A percentile compares a stretch with the other conserved stretches of the same genome.
Conservation (phyloP, 2,113 vertebrate species). For the Conger conger region DNA sequence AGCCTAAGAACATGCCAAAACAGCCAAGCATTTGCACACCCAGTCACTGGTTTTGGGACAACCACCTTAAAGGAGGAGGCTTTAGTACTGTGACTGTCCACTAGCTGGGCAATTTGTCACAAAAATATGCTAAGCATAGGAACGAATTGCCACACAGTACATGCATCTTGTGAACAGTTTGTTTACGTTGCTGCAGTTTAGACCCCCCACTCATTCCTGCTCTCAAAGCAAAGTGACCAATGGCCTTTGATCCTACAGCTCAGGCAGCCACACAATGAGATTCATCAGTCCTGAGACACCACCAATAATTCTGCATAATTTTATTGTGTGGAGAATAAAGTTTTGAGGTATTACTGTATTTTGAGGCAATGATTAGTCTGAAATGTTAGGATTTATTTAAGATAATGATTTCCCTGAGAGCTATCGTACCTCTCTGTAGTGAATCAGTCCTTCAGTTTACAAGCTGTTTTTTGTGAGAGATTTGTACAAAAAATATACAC, state of each 20-base stretch:
- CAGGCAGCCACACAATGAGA: neutral
- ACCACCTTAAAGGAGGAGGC: neutral
- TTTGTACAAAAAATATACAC: neutral
- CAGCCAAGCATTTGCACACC: neutral
- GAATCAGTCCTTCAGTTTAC: neutral
- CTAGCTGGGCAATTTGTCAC: neutral
- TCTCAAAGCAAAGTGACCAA: neutral
- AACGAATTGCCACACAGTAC: too few species aligned
- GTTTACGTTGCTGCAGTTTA: too few species aligned
- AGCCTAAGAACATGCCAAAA: neutral
- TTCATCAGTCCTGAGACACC: neutral
- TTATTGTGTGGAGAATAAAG: slow-evolving; percentile 17
- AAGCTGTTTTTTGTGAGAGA: neutral
- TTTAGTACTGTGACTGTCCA: neutral
- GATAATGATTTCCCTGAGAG: slow-evolving; percentile 8
- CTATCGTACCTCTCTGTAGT: neutral
- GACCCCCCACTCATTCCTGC: too few species aligned
- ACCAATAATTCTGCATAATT: neutral
- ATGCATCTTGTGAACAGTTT: neutral
- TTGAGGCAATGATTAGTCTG: too few species aligned
- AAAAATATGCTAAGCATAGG: neutral
- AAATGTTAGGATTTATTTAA: slow-evolving; percentile 11
- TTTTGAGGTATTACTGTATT: slow-evolving; percentile 12
- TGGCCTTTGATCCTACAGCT: neutral
- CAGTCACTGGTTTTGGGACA: neutral